A percentile compares a stretch with the other conserved stretches of the same genome.
These are phyloP conservation scores for Xiphorhynchus elegans DNA, from an alignment of 2,113 vertebrate species.

Conservation along the genomic window DNA sequence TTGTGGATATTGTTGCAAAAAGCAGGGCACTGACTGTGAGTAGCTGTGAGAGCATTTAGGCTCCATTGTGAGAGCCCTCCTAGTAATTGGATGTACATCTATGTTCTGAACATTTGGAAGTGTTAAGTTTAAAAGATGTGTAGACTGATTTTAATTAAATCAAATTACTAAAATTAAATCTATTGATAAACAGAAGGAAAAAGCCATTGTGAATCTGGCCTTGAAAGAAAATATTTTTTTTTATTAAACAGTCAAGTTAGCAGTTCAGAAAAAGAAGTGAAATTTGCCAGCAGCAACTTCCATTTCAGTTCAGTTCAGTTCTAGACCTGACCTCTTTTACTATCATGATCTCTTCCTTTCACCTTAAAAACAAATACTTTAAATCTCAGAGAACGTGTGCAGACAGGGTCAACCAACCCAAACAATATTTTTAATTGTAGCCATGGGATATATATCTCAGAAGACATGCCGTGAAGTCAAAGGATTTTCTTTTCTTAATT, in stretches of 20 bases:
- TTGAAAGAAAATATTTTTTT: neutral
- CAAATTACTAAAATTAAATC: neutral
- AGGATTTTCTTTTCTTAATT: conserved; percentile 37
- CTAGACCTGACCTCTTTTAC: neutral
- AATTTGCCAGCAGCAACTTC: neutral
- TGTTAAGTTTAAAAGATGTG: neutral
- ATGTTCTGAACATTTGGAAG: neutral
- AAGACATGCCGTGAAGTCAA: neutral
- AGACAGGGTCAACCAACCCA: neutral
- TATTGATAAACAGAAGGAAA: neutral
- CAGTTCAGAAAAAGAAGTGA: neutral
- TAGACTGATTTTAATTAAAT: neutral
- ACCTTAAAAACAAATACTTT: neutral
- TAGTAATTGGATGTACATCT: neutral
- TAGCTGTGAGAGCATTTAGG: neutral
- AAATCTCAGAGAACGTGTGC: neutral
- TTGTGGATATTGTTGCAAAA: neutral
- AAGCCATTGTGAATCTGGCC: neutral
- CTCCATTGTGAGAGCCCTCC: neutral
- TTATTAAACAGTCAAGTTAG: neutral
- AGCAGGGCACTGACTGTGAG: neutral
- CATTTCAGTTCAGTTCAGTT: neutral
- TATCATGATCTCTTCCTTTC: neutral
- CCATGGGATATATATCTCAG: conserved; percentile 26
- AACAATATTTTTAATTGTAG: conserved; percentile 47